Evolutionary conservation across 2,888 invertebrate genomes (phyloP).

Genomic region (Steromphala cineraria): DNA sequence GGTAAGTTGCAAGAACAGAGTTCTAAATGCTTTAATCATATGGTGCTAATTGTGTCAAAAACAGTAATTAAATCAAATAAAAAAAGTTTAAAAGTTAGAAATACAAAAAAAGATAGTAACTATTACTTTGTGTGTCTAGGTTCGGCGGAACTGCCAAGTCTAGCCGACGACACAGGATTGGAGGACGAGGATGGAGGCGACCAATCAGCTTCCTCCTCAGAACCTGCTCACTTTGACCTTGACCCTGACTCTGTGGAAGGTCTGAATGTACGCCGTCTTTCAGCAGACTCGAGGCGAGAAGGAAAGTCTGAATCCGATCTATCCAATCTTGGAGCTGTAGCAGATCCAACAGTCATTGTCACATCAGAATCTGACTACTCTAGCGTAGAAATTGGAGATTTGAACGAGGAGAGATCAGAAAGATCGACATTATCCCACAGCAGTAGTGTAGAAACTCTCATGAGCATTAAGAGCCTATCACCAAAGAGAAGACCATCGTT

Average conservation of each 20-base stretch:
- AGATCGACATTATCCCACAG: constrained; percentile 63
- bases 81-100: too few relatives aligned
- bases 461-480: constrained; percentile 66
- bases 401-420: constrained; percentile 68
- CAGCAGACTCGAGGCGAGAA: background rate
- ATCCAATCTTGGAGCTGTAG: constrained; percentile 1
- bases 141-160: constrained; percentile 49
- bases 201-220: constrained; percentile 14
- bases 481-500: constrained; percentile 50
- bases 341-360: constrained; percentile 41
- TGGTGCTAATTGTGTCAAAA: too few relatives aligned
- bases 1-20: too few relatives aligned
- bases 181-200: constrained; percentile 67
- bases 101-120: too few relatives aligned
- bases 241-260: constrained; percentile 15
- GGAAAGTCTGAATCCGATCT: background rate
- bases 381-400: constrained; percentile 69
- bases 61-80: too few relatives aligned
- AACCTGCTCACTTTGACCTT: constrained; percentile 34
- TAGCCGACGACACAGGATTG: constrained; percentile 69
- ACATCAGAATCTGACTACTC: constrained; percentile 69
- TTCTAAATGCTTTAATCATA: too few relatives aligned
- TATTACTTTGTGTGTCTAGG: constrained; percentile 9
- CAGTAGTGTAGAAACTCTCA: constrained; percentile 68
- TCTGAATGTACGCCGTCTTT: background rate